Conservation (phyloP, 2,888 invertebrate species). For the Pasiphila rectangulata region DNA sequence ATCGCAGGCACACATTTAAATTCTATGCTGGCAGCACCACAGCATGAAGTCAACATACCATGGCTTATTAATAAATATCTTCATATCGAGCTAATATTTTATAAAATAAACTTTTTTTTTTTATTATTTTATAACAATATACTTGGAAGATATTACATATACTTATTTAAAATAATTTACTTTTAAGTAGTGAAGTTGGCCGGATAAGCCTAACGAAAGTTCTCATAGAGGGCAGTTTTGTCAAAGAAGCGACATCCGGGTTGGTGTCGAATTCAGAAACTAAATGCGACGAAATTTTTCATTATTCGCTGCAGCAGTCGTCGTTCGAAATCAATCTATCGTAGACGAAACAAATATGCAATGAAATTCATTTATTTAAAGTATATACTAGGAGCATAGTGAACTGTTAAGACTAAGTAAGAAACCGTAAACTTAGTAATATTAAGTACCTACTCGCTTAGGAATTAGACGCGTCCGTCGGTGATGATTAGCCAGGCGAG, state of each 20-base stretch:
- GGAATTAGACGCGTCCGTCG: conserved; percentile 73
- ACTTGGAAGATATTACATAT: neutral
- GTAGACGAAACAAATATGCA: conserved; percentile 78
- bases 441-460: conserved; percentile 73
- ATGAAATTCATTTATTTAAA: conserved; percentile 79
- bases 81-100: too few relatives aligned
- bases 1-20: too few relatives aligned
- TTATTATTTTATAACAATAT: too few relatives aligned
- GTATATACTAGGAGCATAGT: conserved; percentile 80
- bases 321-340: conserved; percentile 74
- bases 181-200: conserved; percentile 2
- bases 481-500: conserved; percentile 61
- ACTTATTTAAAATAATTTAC: neutral
- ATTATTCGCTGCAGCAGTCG: conserved; percentile 70
- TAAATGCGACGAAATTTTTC: conserved; percentile 52
- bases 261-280: conserved; percentile 55
- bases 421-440: conserved; percentile 75
- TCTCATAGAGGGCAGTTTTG: conserved; percentile 22
- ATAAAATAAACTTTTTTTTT: too few relatives aligned
- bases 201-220: conserved; percentile 7
- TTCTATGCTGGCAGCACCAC: too few relatives aligned
- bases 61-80: too few relatives aligned
- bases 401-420: conserved; percentile 80
- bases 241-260: conserved; percentile 46
- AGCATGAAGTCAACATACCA: too few relatives aligned